A percentile compares a stretch with the other conserved stretches of the same genome.
phyloP scores from a whole-genome alignment of 2,113 vertebrate species.

The Rhabdomys dilectus region DNA sequence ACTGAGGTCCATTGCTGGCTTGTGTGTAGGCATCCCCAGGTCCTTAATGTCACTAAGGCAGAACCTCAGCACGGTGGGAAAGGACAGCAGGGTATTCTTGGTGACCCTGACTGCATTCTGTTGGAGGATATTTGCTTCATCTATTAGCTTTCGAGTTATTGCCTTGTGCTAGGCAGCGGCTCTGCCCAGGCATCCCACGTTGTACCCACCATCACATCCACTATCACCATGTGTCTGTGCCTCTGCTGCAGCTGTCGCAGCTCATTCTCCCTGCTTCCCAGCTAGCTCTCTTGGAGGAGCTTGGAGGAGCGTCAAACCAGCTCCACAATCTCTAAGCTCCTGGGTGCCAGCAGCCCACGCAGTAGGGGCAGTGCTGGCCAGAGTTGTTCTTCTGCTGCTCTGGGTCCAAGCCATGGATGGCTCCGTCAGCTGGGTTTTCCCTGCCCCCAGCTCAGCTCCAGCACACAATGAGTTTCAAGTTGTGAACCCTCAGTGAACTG shows the following conservation, averaged over 20 bases:
- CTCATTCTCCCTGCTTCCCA: background rate
- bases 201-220: background rate
- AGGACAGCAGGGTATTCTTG: background rate
- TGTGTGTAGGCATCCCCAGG: background rate
- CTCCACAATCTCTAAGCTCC: background rate
- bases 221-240: background rate
- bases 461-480: background rate
- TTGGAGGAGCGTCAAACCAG: background rate
- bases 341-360: background rate
- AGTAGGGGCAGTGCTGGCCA: background rate
- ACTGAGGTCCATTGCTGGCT: too few species aligned
- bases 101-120: background rate
- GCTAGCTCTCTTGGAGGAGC: background rate
- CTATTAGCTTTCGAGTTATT: background rate
- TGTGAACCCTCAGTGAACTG: background rate
- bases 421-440: background rate
- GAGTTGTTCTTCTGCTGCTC: background rate
- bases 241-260: background rate
- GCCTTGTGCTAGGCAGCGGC: background rate
- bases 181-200: background rate
- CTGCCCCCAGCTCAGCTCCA: background rate
- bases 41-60: background rate
- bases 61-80: background rate
- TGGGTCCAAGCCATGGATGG: background rate
- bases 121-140: background rate